Base-by-base conservation (phyloP, 2,113 vertebrate genomes). In the Procavia capensis region DNA sequence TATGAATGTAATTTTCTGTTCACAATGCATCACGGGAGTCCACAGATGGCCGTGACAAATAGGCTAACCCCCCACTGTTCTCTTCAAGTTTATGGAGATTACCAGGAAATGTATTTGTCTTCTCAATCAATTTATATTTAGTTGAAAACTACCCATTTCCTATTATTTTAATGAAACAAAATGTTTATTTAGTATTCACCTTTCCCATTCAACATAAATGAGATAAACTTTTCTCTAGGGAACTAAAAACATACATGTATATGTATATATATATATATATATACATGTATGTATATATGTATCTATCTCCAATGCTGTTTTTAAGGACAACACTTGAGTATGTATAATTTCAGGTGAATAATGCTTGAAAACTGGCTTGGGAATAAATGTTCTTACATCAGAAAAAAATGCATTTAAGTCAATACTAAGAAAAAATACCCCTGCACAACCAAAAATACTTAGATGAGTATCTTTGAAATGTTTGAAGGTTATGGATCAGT, bases 31-130 rank as follows among this genome's bases (percentile, higher is more conserved):
- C 78, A 68, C 36, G 63, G 95, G 84, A 82, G 85, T 94, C 88
- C 88, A 91, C 93, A 97, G 88, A 96, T 95, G 88, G 85, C 25
- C 90, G 68, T n/a, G 85, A 86, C 78, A 95, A 95, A 61, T 50
- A 80, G 61, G 29, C 47, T 90, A 29, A 92, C 54, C 72, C 75
- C 95, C 63, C 85, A 34, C 54, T 81, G 72, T 41, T 29, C 54
- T 63, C 81, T 82, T 17, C 86, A 54, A 84, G 41, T 43, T 82
- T 83, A 57, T 66, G 68, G 57, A 96, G 29, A 94, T 85, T 90
- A 95, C 54, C 39, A 97, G 54, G 24, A 90, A 88, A 90, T 86
- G 34, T 45, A 50, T 90, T 90, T 85, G 50, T 83, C 47, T 90
- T 85, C 74, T 94, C 64, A 79, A 47, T 70, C 25, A 95, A 89